These are phyloP conservation scores for Drosophila macrothrix DNA, from an alignment of 2,888 invertebrate genomes.

Conservation along the genomic window DNA sequence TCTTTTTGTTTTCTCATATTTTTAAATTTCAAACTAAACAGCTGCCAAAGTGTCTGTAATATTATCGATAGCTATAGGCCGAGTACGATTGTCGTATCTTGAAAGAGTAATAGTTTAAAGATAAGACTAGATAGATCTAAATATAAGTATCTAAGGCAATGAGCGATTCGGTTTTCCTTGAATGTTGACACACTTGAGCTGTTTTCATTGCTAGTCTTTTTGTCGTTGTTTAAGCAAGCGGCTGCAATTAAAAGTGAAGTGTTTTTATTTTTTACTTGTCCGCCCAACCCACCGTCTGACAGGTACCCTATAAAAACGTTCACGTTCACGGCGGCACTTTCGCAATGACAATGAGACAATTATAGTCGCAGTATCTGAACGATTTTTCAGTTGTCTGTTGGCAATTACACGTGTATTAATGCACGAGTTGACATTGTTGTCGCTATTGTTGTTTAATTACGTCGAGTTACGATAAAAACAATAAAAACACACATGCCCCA, in stretches of 20 bases:
- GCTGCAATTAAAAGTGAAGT: constrained; percentile 37
- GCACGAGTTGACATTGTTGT: constrained; percentile 54
- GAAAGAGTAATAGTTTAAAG: background rate
- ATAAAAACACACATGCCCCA: constrained; percentile 5
- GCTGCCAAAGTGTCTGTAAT: background rate
- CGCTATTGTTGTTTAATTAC: constrained; percentile 60
- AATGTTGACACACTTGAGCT: constrained; percentile 52
- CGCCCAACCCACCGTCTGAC: constrained; percentile 7
- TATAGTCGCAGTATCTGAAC: constrained; percentile 54
- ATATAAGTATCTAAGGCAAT: constrained; percentile 26
- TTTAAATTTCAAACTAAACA: background rate
- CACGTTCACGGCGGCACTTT: constrained; percentile 32
- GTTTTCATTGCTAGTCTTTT: constrained; percentile 17
- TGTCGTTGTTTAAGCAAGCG: constrained; percentile 12
- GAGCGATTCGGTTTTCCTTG: constrained; percentile 42
- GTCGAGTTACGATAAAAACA: constrained; percentile 40
- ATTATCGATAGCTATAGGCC: constrained; percentile 3
- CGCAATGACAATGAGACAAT: constrained; percentile 66
- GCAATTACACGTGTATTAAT: constrained; percentile 65
- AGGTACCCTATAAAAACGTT: constrained; percentile 14
- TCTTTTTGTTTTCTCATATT: background rate
- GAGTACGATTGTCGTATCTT: constrained; percentile 2
- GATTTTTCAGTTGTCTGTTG: constrained; percentile 40
- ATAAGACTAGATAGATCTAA: constrained; percentile 37
- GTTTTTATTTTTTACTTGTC: constrained; percentile 8